Conservation (phyloP, 37 sponge, comb jelly and placozoan genomes). For the Geodia barretti region DNA sequence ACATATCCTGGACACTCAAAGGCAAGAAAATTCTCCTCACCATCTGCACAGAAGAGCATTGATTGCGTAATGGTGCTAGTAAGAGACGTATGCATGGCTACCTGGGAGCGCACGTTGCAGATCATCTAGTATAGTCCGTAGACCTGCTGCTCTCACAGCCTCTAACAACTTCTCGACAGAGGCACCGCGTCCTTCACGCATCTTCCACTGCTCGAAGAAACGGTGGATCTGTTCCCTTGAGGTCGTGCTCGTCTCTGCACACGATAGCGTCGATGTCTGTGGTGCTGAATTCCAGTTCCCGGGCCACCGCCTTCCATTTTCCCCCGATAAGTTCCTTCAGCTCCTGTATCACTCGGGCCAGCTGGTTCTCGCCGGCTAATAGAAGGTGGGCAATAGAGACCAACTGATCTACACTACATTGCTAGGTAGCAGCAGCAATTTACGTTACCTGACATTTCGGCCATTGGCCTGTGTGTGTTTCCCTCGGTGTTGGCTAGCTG, state of each 20-base stretch:
- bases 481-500: slow-evolving; percentile 5
- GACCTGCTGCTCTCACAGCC: slow-evolving; percentile 10
- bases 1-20: slow-evolving; percentile 44
- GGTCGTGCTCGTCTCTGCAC: not conserved
- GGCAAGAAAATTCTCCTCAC: not conserved
- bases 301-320: slow-evolving; percentile 40
- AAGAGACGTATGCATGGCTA: no score
- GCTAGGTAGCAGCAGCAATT: not conserved
- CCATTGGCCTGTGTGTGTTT: not conserved
- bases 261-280: slow-evolving; percentile 48
- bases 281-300: not conserved
- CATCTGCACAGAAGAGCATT: not conserved
- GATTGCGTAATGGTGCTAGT: no score
- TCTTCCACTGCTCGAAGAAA: slow-evolving; percentile 34
- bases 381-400: no score
- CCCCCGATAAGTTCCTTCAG: slow-evolving; percentile 17
- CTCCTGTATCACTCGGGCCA: not conserved
- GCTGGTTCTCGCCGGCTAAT: no score
- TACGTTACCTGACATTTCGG: not conserved
- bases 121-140: not conserved
- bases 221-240: slow-evolving; percentile 26
- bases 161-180: slow-evolving; percentile 7
- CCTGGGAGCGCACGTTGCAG: not conserved
- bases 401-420: not conserved
- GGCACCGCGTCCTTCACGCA: slow-evolving; percentile 6